Percentiles rank a stretch among this genome's conserved stretches.
Evolutionary conservation across 1,140 invertebrate species (phyloP).

Genomic region (Nasonia giraulti): DNA sequence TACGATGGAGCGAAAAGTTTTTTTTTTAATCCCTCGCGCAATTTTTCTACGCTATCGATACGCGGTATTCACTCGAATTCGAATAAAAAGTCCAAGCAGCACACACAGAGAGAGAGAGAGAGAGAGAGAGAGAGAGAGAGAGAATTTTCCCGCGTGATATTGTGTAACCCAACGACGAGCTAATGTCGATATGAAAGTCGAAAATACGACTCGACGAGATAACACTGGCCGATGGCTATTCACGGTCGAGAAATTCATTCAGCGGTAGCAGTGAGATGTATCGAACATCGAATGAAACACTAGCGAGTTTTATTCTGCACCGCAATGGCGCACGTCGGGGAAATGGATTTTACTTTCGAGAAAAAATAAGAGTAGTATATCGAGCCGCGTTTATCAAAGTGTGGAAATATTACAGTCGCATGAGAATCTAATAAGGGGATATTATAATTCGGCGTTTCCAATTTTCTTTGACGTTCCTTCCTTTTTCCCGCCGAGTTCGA

Average conservation of each 20-base stretch:
- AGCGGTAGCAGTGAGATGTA: not conserved
- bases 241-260: conserved; percentile 20
- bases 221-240: conserved; percentile 6
- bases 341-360: too few relatives aligned
- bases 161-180: conserved; percentile 8
- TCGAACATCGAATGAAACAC: conserved; percentile 35
- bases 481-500: not conserved
- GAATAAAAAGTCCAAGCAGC: not conserved
- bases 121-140: too few relatives aligned
- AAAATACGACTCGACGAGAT: conserved; percentile 34
- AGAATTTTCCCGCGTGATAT: conserved; percentile 10
- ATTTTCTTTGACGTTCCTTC: not conserved
- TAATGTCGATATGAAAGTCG: conserved; percentile 40
- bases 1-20: not conserved
- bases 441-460: not conserved
- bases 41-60: not conserved
- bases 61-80: not conserved
- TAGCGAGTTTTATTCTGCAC: not conserved
- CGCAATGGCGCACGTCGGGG: too few relatives aligned
- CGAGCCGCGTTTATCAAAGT: not conserved
- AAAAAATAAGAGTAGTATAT: too few relatives aligned
- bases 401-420: not conserved
- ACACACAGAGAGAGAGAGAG: not conserved
- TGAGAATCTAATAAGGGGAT: not conserved
- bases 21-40: not conserved